These are phyloP conservation scores for Lytechinus variegatus DNA, from an alignment of 35 echinoderm and acorn worm species.

Conservation along the genomic window DNA sequence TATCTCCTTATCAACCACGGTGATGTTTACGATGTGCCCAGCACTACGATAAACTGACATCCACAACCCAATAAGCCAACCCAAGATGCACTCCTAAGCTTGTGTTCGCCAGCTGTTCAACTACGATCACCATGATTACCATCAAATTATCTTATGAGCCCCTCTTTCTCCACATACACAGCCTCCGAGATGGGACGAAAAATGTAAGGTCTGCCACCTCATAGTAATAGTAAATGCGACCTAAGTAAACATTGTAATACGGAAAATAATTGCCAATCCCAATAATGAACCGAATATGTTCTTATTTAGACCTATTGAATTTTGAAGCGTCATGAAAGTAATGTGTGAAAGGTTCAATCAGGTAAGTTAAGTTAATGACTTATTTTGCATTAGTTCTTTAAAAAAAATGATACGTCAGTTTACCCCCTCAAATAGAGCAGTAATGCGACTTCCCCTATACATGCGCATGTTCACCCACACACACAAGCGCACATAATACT, in stretches of 20 bases:
- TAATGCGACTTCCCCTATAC: too few species aligned
- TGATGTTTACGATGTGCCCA: neutral
- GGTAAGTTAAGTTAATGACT: too few species aligned
- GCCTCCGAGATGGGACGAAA: neutral
- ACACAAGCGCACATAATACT: too few species aligned
- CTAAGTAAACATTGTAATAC: neutral
- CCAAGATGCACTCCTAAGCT: neutral
- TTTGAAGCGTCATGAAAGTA: too few species aligned
- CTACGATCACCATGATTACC: neutral
- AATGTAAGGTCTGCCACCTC: neutral
- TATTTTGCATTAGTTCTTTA: too few species aligned
- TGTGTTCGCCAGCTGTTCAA: neutral
- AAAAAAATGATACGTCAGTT: too few species aligned
- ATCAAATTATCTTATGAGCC: neutral
- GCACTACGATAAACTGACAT: neutral
- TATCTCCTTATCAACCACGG: neutral
- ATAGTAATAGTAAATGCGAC: neutral
- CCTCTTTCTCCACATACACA: neutral
- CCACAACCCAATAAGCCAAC: neutral
- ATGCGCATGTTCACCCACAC: too few species aligned
- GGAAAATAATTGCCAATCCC: too few species aligned
- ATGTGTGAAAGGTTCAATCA: too few species aligned
- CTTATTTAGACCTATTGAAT: too few species aligned
- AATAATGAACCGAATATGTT: too few species aligned
- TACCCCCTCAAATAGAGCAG: too few species aligned